Percentiles rank a stretch among this genome's conserved stretches.
These are phyloP conservation scores for Trogon surrucura DNA, from an alignment of 2,113 vertebrate genomes.

Conservation along the genomic window DNA sequence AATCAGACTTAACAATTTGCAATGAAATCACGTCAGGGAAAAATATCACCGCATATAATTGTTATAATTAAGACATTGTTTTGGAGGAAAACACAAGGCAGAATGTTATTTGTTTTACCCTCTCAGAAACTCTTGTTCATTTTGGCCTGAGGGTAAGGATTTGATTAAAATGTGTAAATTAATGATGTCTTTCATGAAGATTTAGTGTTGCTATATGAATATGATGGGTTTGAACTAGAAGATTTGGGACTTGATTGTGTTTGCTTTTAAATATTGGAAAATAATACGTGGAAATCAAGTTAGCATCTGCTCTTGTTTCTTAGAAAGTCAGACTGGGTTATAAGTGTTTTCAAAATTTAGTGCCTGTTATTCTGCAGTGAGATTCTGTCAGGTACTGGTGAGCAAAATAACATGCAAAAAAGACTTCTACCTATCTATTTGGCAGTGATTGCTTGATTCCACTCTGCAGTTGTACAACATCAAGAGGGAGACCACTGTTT, in stretches of 20 bases:
- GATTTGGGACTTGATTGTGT: not conserved
- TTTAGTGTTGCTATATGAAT: not conserved
- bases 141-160: not conserved
- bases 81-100: not conserved
- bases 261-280: not conserved
- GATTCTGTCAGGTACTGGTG: not conserved
- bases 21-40: not conserved
- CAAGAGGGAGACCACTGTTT: not conserved
- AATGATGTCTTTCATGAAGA: not conserved
- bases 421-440: not conserved
- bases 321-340: not conserved
- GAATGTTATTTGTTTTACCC: not conserved
- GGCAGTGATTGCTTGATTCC: not conserved
- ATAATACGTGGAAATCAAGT: not conserved
- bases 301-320: not conserved
- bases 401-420: not conserved
- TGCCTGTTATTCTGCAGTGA: not conserved
- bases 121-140: not conserved
- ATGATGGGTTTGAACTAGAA: not conserved
- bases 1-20: not conserved
- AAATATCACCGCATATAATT: not conserved
- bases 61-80: not conserved
- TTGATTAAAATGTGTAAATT: not conserved
- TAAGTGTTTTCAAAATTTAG: not conserved
- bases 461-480: not conserved